Conservation (phyloP, 2,113 vertebrate genomes). For the Gnathochromis pfefferi region DNA sequence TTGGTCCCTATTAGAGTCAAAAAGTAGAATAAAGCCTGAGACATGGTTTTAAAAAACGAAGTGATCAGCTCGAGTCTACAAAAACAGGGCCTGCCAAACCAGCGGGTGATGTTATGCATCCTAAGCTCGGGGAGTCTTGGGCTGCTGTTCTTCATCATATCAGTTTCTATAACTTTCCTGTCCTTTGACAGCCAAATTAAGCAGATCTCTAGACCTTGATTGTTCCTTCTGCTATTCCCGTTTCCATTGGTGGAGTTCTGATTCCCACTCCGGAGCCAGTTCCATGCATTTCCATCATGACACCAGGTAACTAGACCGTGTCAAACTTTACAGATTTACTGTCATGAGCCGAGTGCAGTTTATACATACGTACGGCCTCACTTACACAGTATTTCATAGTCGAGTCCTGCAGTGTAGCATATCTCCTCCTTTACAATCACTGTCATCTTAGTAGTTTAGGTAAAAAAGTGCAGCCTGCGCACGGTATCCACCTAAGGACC, state of each 20-base stretch:
- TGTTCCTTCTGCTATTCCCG: fast-evolving
- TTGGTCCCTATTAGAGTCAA: background rate
- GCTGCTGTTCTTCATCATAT: background rate
- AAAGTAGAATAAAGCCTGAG: fast-evolving
- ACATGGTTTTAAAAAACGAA: fast-evolving
- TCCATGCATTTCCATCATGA: background rate
- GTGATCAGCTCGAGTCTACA: background rate
- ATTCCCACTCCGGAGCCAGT: background rate
- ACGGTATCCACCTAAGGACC: background rate
- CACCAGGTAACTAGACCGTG: background rate
- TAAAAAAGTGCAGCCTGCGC: background rate
- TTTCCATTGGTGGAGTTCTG: background rate
- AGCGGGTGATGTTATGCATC: fast-evolving
- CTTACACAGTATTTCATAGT: background rate
- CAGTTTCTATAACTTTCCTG: fast-evolving
- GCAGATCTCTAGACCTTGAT: background rate
- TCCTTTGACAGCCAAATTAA: background rate
- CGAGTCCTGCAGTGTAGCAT: fast-evolving
- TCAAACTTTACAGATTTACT: background rate
- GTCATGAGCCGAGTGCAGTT: fast-evolving
- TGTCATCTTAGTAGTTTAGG: background rate
- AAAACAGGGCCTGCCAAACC: background rate
- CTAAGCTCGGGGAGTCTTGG: fast-evolving
- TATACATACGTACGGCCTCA: fast-evolving
- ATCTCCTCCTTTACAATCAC: background rate